These are phyloP conservation scores for Pelodiscus sinensis DNA, from an alignment of 2,113 vertebrate genomes.

Conservation along the genomic window DNA sequence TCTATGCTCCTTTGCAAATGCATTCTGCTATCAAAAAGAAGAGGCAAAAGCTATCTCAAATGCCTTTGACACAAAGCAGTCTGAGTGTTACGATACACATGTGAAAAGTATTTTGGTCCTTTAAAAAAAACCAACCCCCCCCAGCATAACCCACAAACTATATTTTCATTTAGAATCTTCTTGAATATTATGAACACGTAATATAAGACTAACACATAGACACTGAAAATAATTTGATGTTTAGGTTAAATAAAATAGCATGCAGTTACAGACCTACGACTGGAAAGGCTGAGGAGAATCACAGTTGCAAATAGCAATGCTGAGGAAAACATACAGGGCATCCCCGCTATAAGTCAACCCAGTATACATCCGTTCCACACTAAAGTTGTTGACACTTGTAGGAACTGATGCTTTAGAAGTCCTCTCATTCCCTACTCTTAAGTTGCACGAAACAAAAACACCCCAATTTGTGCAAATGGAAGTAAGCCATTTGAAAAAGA, in stretches of 20 bases:
- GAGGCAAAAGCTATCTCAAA: not conserved
- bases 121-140: not conserved
- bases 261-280: not conserved
- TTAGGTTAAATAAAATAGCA: not conserved
- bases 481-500: too few relatives aligned
- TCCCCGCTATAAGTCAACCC: too few relatives aligned
- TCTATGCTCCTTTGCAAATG: not conserved
- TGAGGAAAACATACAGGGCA: not conserved
- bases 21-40: not conserved
- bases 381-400: too few relatives aligned
- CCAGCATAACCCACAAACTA: not conserved
- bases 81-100: not conserved
- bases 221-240: not conserved
- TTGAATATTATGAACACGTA: not conserved
- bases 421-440: too few relatives aligned
- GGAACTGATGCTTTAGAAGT: too few relatives aligned
- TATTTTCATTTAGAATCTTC: not conserved
- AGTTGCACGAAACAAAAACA: too few relatives aligned
- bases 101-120: not conserved
- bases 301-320: not conserved
- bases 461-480: too few relatives aligned
- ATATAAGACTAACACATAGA: not conserved
- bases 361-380: too few relatives aligned
- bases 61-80: not conserved
- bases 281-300: not conserved